Base-by-base conservation (phyloP, 2,113 vertebrate genomes). In the Isichthys henryi region DNA sequence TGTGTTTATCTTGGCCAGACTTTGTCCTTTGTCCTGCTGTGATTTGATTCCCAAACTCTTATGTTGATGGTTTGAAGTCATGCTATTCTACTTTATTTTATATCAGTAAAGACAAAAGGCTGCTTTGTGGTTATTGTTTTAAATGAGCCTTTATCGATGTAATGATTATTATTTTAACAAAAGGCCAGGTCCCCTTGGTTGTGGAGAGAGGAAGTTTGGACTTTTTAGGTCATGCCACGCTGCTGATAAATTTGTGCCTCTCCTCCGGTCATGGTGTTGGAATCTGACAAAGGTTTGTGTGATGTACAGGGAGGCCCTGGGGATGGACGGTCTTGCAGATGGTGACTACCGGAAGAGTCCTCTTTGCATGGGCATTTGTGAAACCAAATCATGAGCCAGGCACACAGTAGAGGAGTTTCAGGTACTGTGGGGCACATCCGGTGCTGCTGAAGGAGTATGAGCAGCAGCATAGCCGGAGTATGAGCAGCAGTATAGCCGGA, bases 1-100 rank as follows among this genome's bases (percentile, higher is more conserved):
- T 91, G 92, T 96, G 95, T 96, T 96, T 92, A 88, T 96, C 93
- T 96, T 97, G 96, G 96, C 95, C 48, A 86, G 62, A 19, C 10
- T 27, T 66, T 66, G 19, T 56, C 46, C 35, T 77, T 77, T 77
- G 35, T 92, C 88, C 70, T 93, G 92, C 91, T 93, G 92, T 93
- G 92, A 90, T 48, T 90, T 92, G 39, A 62, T 92, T 93, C 87
- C 10, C 93, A 89, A 90, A 91, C 91, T 8, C 48, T 17, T 49
- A 17, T 83, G n/a, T 39, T 43, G 88, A 82, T 53, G 88, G 48
- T 15, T 50, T 88, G 35, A 17, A 80, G 45, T 49, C 66, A 35
- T 49, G 46, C 88, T 80, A 27, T 49, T 88, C 27, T 88, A 11
- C 46, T 88, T 27, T 49, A 23, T 88, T 77, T 52, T 50, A 66